Conservation (phyloP, 2,113 vertebrate genomes). For the Eupsittula cactorum region DNA sequence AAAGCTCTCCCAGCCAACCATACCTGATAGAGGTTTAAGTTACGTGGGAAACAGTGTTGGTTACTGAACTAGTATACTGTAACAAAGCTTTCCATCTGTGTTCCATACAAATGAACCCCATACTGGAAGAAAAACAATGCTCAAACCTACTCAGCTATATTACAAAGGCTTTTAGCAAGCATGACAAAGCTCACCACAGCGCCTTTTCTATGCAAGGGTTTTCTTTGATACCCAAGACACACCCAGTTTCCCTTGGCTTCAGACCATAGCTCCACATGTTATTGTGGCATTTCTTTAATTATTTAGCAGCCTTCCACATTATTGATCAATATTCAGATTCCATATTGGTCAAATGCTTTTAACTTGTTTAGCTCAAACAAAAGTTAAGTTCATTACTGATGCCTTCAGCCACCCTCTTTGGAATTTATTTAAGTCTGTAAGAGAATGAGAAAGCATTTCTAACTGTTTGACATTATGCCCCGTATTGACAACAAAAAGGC, state of each 20-base stretch:
- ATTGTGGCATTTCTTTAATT: neutral
- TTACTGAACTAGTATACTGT: neutral
- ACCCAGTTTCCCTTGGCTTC: neutral
- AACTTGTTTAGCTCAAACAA: neutral
- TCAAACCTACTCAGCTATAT: neutral
- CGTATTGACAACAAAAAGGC: neutral
- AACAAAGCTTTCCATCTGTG: neutral
- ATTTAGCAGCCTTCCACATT: neutral
- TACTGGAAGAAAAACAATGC: neutral
- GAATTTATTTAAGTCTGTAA: neutral
- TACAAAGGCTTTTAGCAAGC: neutral
- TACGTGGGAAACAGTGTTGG: neutral
- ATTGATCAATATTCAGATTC: neutral
- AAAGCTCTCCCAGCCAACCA: neutral
- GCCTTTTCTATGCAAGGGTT: neutral
- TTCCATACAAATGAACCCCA: neutral
- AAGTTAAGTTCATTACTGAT: neutral
- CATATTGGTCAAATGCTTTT: neutral
- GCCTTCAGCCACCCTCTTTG: neutral
- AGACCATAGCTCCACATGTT: neutral
- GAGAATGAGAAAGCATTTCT: neutral
- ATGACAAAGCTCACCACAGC: neutral
- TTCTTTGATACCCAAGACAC: neutral
- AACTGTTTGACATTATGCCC: neutral
- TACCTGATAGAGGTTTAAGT: neutral